Conservation (phyloP, 37 sponge, comb jelly and placozoan species). For the Aphrocallistes beatrix region DNA sequence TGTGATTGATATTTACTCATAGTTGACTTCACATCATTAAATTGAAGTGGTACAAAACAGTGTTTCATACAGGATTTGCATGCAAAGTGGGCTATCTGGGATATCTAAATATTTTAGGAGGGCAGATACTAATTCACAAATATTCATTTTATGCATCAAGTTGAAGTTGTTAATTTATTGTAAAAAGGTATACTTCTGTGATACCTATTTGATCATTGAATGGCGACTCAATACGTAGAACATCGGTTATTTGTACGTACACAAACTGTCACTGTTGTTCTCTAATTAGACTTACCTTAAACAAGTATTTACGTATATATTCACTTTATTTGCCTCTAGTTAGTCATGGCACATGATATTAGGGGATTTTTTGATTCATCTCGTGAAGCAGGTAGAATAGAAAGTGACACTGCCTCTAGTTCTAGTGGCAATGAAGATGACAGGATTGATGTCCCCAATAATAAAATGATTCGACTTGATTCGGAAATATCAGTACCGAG, state of each 20-base stretch:
- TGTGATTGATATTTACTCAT: too few species aligned
- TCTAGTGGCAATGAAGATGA: background rate
- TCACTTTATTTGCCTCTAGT: background rate
- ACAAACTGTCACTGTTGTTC: background rate
- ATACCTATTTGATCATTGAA: too few species aligned
- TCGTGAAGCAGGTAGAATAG: background rate
- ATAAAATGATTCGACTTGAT: background rate
- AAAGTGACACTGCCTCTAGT: background rate
- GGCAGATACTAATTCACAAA: background rate
- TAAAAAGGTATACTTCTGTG: background rate
- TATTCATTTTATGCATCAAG: background rate
- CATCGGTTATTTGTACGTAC: background rate
- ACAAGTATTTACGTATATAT: background rate
- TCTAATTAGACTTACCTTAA: background rate
- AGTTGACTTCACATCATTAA: too few species aligned
- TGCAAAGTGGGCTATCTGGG: background rate
- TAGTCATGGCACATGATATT: background rate
- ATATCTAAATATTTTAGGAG: background rate
- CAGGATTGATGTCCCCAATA: background rate
- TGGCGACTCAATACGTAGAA: too few species aligned
- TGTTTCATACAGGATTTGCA: background rate
- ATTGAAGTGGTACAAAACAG: too few species aligned
- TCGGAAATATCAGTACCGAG: background rate
- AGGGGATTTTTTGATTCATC: background rate
- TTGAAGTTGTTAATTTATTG: background rate